Evolutionary conservation across 2,113 vertebrate genomes (phyloP).

Genomic region (Zingel zingel): DNA sequence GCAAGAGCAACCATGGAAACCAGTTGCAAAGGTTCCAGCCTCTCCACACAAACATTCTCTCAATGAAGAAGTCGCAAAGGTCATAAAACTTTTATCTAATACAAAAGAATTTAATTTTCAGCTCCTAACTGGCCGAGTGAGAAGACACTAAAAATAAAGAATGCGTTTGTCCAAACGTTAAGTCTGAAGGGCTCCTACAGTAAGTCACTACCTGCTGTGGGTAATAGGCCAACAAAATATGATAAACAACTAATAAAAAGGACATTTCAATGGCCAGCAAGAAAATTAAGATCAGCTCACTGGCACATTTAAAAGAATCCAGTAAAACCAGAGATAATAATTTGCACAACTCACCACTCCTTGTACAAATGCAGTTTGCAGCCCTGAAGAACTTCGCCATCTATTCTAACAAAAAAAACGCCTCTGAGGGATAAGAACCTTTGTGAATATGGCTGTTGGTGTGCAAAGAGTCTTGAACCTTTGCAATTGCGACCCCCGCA

Average conservation of each 20-base stretch:
- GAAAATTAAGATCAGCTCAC: background rate
- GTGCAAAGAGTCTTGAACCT: conserved; percentile 10
- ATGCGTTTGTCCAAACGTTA: too few species aligned
- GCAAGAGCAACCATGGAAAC: conserved; percentile 5
- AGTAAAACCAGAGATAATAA: background rate
- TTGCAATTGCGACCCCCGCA: background rate
- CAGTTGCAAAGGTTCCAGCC: conserved; percentile 8
- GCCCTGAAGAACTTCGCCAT: background rate
- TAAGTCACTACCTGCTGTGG: background rate
- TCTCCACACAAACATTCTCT: background rate
- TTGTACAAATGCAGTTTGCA: background rate
- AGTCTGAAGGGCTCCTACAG: too few species aligned
- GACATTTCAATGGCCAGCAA: background rate
- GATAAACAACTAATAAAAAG: background rate
- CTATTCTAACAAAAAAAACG: background rate
- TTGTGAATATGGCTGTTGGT: background rate
- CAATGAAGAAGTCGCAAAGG: background rate
- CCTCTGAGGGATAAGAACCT: background rate
- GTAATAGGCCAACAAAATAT: background rate
- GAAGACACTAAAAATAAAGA: background rate
- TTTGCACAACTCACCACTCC: background rate
- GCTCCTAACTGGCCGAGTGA: background rate
- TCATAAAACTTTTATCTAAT: background rate
- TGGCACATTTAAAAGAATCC: background rate
- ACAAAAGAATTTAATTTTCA: background rate